These are phyloP conservation scores for Mystacides longicornis DNA, from an alignment of 2,888 invertebrate species.

Conservation along the genomic window DNA sequence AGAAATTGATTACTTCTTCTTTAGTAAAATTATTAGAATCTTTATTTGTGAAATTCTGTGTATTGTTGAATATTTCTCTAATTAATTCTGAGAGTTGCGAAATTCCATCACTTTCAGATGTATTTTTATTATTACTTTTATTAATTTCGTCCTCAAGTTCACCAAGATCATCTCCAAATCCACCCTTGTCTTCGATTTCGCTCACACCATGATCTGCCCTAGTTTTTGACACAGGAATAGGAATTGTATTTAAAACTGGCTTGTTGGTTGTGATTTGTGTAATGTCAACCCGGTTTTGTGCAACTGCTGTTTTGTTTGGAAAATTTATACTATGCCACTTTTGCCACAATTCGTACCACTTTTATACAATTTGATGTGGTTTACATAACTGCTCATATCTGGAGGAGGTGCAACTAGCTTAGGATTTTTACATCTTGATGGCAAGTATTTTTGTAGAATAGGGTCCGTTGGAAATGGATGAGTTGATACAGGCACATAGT, in stretches of 20 bases:
- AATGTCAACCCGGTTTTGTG: too few species aligned
- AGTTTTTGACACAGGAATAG: too few species aligned
- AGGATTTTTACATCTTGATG: neutral
- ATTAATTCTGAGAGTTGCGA: neutral
- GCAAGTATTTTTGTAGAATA: neutral
- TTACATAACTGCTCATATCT: neutral
- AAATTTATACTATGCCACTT: too few species aligned
- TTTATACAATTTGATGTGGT: neutral
- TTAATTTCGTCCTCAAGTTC: too few species aligned
- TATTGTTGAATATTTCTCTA: neutral
- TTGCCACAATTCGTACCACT: constrained; percentile 4
- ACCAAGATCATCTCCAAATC: too few species aligned
- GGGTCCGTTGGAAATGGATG: neutral
- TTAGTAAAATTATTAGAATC: neutral
- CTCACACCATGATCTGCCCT: neutral
- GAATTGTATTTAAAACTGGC: too few species aligned
- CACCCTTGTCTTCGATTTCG: neutral
- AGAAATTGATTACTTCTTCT: neutral
- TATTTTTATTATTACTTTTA: too few species aligned
- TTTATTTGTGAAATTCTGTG: neutral
- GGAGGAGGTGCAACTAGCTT: neutral
- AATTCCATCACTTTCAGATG: neutral
- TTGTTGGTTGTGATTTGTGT: too few species aligned
- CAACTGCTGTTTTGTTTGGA: neutral
- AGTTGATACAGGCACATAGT: too few species aligned